Conservation (phyloP, 2,888 invertebrate species). For the Ophion costatus region DNA sequence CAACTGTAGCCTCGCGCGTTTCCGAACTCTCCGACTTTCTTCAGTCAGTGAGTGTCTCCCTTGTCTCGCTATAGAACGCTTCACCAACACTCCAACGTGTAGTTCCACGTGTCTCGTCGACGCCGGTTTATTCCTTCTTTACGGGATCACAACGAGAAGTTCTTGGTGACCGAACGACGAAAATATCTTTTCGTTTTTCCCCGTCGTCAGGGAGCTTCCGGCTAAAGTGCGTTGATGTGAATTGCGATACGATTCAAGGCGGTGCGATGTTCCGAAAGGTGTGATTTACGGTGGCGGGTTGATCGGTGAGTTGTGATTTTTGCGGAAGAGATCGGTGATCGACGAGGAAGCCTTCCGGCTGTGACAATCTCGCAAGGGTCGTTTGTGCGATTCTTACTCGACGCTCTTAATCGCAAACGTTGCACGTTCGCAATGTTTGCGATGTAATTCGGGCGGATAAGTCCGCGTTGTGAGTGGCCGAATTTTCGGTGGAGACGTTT, state of each 20-base stretch:
- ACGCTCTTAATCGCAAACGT: too few relatives aligned
- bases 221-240: neutral
- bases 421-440: too few relatives aligned
- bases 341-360: neutral
- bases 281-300: neutral
- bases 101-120: constrained; percentile 31
- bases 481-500: too few relatives aligned
- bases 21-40: constrained; percentile 37
- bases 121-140: constrained; percentile 23
- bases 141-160: neutral
- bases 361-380: neutral
- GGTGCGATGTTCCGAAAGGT: too few relatives aligned
- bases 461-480: too few relatives aligned
- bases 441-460: too few relatives aligned
- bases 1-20: constrained; percentile 39
- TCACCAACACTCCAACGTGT: neutral
- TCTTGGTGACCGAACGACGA: too few relatives aligned
- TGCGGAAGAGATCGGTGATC: neutral
- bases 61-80: constrained; percentile 23
- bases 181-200: too few relatives aligned
- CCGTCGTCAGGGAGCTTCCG: neutral
- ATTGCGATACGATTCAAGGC: neutral
- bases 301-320: neutral
- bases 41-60: constrained; percentile 41
- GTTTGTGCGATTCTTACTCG: neutral